These are phyloP conservation scores for Pyrgus malvae DNA, from an alignment of 2,888 invertebrate species.

Conservation along the genomic window DNA sequence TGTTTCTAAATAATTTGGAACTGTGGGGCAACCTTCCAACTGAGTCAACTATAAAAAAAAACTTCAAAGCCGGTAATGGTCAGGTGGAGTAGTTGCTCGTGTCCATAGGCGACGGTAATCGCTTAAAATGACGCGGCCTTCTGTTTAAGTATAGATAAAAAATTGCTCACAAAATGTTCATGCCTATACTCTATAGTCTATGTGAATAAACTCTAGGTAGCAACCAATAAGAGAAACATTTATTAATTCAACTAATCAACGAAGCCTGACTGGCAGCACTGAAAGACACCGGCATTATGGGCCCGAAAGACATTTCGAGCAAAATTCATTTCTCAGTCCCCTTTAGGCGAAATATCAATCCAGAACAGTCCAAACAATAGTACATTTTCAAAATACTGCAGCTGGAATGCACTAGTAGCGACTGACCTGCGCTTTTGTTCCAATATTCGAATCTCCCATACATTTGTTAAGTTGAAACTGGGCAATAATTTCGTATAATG, in stretches of 20 bases:
- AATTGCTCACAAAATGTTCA: too few species aligned
- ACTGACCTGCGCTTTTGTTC: constrained; percentile 19
- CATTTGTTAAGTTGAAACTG: constrained; percentile 19
- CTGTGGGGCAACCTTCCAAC: too few species aligned
- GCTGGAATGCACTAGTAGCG: constrained; percentile 1
- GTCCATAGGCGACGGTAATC: too few species aligned
- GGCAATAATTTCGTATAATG: constrained; percentile 20
- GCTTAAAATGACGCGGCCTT: too few species aligned
- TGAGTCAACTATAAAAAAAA: too few species aligned
- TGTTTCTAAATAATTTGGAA: too few species aligned
- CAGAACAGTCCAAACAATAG: constrained; percentile 21
- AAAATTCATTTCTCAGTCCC: constrained; percentile 10
- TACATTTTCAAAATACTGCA: constrained; percentile 26
- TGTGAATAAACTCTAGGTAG: too few species aligned
- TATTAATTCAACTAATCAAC: not conserved
- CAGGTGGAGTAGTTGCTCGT: too few species aligned
- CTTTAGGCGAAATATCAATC: constrained; percentile 24
- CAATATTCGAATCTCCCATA: constrained; percentile 24
- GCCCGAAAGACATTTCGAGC: constrained; percentile 13
- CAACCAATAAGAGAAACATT: too few species aligned
- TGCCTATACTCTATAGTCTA: too few species aligned
- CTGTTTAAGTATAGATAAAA: too few species aligned
- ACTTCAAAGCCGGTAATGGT: too few species aligned
- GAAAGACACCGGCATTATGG: not conserved
- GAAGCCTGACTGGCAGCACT: not conserved